Percentiles rank a stretch among this genome's conserved stretches.
Evolutionary conservation across 1,140 invertebrate genomes (phyloP).

Genomic region (Armadillidium nasatum): DNA sequence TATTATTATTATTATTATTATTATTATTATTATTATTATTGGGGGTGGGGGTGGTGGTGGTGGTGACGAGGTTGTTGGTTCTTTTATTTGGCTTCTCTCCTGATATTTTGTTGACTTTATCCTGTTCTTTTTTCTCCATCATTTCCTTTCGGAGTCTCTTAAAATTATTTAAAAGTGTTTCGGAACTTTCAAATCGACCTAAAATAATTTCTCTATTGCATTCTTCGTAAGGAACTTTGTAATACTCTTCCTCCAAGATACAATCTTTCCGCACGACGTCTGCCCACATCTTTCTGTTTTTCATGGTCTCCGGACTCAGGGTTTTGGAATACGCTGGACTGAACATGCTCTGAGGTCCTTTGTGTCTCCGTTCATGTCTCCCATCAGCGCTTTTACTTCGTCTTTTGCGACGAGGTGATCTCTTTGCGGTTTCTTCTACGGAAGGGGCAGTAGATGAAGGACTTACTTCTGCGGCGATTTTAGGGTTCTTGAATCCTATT

Average conservation of each 20-base stretch:
- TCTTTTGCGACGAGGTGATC: neutral
- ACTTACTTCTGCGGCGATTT: neutral
- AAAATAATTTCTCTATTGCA: slow-evolving; percentile 40
- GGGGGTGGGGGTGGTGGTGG: too few species aligned
- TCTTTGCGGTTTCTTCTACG: neutral
- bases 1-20: too few species aligned
- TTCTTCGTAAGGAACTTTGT: slow-evolving; percentile 42
- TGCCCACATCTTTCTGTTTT: slow-evolving; percentile 35
- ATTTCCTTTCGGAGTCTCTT: neutral
- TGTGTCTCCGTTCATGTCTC: neutral
- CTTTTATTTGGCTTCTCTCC: too few species aligned
- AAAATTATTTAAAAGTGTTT: neutral
- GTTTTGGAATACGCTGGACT: slow-evolving; percentile 21
- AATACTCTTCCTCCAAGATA: slow-evolving; percentile 38
- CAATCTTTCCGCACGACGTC: slow-evolving; percentile 36
- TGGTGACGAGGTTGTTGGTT: too few species aligned
- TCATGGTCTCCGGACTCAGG: slow-evolving; percentile 28
- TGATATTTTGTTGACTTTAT: too few species aligned
- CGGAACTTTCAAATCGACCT: slow-evolving; percentile 31
- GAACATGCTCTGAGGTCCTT: slow-evolving; percentile 20
- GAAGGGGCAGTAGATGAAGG: too few species aligned
- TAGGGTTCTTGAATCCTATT: neutral
- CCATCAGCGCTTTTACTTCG: neutral
- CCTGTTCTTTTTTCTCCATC: too few species aligned
- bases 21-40: too few species aligned